These are phyloP conservation scores for Aradus depressus DNA, from an alignment of 2,888 invertebrate species.

Conservation along the genomic window DNA sequence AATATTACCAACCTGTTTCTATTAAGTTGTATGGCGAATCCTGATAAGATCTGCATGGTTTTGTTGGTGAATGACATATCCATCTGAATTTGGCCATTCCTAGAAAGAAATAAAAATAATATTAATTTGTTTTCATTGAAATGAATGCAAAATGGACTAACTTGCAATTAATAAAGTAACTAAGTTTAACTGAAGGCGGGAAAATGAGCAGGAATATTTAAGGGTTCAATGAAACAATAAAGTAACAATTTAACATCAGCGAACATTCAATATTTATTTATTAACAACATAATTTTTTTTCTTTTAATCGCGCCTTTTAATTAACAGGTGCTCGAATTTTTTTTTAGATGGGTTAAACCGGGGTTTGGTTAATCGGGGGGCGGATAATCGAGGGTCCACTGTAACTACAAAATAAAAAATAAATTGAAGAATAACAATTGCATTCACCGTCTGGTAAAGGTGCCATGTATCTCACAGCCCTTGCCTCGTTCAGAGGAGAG, in stretches of 20 bases:
- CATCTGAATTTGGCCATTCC: slow-evolving; percentile 79
- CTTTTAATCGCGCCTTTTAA: too few relatives aligned
- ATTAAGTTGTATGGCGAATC: slow-evolving; percentile 96
- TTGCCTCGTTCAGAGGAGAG: slow-evolving; percentile 89
- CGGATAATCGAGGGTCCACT: neutral
- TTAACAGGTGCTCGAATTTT: too few relatives aligned
- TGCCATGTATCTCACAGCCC: slow-evolving; percentile 90
- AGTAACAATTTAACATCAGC: too few relatives aligned
- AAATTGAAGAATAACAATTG: neutral
- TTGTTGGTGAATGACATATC: slow-evolving; percentile 94
- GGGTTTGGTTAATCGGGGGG: too few relatives aligned
- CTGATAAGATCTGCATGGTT: slow-evolving; percentile 95
- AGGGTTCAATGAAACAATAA: too few relatives aligned
- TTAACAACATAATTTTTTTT: too few relatives aligned
- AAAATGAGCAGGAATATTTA: neutral
- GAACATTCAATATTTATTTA: too few relatives aligned
- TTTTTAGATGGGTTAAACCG: too few relatives aligned
- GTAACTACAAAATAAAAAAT: neutral
- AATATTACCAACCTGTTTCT: slow-evolving; percentile 57
- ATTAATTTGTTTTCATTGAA: neutral
- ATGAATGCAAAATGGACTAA: neutral
- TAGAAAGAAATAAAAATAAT: slow-evolving; percentile 15
- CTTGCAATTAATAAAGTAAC: neutral
- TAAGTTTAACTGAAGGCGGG: neutral
- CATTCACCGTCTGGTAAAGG: slow-evolving; percentile 57